Percentiles rank a stretch among this genome's conserved stretches.
phyloP scores from a whole-genome alignment of 2,113 vertebrate species.

The Felis catus region DNA sequence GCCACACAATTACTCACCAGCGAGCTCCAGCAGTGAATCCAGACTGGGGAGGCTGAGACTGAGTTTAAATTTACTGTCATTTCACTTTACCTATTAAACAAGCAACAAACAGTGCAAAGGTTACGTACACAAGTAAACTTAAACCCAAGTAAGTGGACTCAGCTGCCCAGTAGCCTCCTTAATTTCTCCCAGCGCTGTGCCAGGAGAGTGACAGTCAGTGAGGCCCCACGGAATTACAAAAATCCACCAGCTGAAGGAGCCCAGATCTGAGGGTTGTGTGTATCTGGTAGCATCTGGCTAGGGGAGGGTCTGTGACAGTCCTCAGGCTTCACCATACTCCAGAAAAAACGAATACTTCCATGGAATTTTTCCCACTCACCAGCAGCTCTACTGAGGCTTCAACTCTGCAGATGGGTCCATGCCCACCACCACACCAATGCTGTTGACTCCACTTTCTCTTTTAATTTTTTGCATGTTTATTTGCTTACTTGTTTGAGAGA shows the following conservation, averaged over 20 bases:
- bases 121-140: neutral
- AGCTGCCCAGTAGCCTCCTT: neutral
- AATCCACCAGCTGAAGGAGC: neutral
- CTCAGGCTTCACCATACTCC: neutral
- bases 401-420: fast-evolving
- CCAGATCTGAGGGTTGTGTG: neutral
- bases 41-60: neutral
- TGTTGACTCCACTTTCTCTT: neutral
- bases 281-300: neutral
- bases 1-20: neutral
- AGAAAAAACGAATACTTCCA: neutral
- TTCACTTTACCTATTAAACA: neutral
- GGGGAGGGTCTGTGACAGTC: neutral
- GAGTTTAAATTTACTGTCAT: neutral
- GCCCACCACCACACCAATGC: too few species aligned
- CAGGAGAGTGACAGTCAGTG: neutral
- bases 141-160: neutral
- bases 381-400: neutral
- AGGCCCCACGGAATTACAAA: neutral
- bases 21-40: neutral
- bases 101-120: neutral
- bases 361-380: neutral
- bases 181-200: neutral
- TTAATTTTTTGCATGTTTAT: too few species aligned
- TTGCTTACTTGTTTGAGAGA: too few species aligned